Base-by-base conservation (phyloP, 1,140 invertebrate species). In the Orius insidiosus region DNA sequence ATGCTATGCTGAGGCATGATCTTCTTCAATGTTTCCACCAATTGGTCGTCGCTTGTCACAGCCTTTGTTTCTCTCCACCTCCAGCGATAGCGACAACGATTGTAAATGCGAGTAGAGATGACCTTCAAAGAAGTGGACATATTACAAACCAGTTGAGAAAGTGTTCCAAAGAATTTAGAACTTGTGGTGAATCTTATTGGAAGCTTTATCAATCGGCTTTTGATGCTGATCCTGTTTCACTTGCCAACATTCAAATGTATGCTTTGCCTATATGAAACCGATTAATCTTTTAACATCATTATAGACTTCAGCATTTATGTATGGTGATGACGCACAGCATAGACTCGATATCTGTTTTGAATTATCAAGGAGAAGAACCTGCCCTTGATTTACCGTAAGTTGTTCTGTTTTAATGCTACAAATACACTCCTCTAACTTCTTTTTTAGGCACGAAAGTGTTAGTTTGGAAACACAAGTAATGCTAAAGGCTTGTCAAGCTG, bases 141-240 rank as follows among this genome's bases (percentile, higher is more conserved):
- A 78, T 88, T 2, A 80, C 83, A 0, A 75, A 75, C 58, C 83
- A 86, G 70, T 58, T 90, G 46, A 64, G 82, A 38, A 85, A 85
- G 60, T 82, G 78, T 51, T 71, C 77, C 1, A 71, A 76, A 50
- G 77, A 85, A 32, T 75, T 90, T 35, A 73, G 77, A 47, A 68
- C 61, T 2, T 78, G 85, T 48, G 78, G 80, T 16, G 76, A 81
- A 19, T 69, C 76, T 34, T 90, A 88, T 60, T 80, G 76, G 48
- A 76, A 76, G 50, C 66, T 95, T 1, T 93, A 92, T 58, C 80
- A 89, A 58, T 84, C 84, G 11, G 84, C 86, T 33, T 96, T 95
- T 68, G 87, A 95, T 70, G 88, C 89, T 7, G 88, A 95, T 67
- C 75, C 78, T 32, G 71, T 74, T 7, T 85, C 85, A n/a, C 62